Percentiles rank a stretch among this genome's conserved stretches.
Evolutionary conservation across 2,113 vertebrate genomes (phyloP).

Genomic region (Oplegnathus fasciatus): DNA sequence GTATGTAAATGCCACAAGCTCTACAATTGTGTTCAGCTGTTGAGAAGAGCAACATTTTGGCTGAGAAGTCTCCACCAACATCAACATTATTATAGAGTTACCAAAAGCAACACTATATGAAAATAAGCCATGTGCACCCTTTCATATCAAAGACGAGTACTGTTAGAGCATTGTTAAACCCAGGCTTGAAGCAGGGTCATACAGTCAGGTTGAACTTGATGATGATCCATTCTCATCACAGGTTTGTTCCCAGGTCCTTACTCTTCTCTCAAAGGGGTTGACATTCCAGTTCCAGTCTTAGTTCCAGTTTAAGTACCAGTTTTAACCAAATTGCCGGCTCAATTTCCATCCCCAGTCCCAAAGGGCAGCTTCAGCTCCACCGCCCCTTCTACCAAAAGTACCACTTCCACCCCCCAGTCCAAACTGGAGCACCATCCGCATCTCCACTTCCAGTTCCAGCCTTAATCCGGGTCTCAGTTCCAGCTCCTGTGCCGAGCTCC

Average conservation of each 20-base stretch:
- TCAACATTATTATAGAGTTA: neutral
- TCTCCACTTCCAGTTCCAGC: constrained; percentile 43
- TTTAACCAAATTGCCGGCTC: neutral
- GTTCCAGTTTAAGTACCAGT: neutral
- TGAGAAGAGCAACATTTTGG: neutral
- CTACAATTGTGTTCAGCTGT: neutral
- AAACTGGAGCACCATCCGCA: constrained; percentile 40
- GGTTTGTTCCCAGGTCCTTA: neutral
- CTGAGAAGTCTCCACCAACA: neutral
- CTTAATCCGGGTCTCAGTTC: constrained; percentile 49
- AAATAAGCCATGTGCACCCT: neutral
- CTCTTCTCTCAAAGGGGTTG: neutral
- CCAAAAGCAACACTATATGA: neutral
- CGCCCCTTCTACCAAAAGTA: constrained; percentile 9
- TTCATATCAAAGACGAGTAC: neutral
- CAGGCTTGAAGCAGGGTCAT: neutral
- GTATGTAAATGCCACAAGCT: neutral
- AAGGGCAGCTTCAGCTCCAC: constrained; percentile 8
- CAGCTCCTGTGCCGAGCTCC: constrained; percentile 54
- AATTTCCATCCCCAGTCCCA: constrained; percentile 26
- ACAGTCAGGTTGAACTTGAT: neutral
- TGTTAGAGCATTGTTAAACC: neutral
- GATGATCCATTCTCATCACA: neutral
- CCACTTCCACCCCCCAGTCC: constrained; percentile 28
- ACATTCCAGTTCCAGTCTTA: constrained; percentile 7